Conservation (phyloP, 2,797 vertebrate species). For the Sebastes oblongus region DNA sequence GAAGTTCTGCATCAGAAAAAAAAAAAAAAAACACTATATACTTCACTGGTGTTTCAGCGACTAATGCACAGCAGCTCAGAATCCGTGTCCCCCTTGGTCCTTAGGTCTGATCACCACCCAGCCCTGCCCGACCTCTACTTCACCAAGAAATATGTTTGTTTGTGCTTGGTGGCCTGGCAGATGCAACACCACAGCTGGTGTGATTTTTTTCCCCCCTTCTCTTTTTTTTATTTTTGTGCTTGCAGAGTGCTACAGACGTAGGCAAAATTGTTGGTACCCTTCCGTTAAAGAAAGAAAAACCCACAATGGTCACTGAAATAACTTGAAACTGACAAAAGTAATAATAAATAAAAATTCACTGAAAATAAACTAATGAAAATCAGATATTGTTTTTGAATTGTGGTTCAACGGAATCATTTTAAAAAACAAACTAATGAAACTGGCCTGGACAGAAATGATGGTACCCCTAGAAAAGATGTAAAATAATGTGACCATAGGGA, state of each 20-base stretch:
- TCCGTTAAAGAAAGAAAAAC: too few relatives aligned
- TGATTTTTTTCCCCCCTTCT: neutral
- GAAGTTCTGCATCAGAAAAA: neutral
- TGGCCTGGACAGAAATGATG: too few relatives aligned
- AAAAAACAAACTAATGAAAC: too few relatives aligned
- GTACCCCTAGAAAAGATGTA: too few relatives aligned
- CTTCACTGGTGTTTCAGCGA: neutral
- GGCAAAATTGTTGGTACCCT: too few relatives aligned
- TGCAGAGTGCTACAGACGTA: neutral
- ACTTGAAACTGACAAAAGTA: too few relatives aligned
- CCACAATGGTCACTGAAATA: too few relatives aligned
- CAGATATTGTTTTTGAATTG: too few relatives aligned
- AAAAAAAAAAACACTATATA: neutral
- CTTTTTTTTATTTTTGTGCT: neutral
- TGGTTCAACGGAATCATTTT: too few relatives aligned
- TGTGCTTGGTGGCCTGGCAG: constrained; percentile 8
- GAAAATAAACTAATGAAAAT: too few relatives aligned
- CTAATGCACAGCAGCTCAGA: neutral
- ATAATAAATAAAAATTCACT: too few relatives aligned
- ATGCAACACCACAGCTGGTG: constrained; percentile 12
- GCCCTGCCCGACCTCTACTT: neutral
- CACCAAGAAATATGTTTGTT: constrained; percentile 17
- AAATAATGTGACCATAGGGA: too few relatives aligned
- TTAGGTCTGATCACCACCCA: neutral
- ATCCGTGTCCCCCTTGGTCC: neutral